Conservation (phyloP, 2,888 invertebrate species). For the Iselma pallidipennis region DNA sequence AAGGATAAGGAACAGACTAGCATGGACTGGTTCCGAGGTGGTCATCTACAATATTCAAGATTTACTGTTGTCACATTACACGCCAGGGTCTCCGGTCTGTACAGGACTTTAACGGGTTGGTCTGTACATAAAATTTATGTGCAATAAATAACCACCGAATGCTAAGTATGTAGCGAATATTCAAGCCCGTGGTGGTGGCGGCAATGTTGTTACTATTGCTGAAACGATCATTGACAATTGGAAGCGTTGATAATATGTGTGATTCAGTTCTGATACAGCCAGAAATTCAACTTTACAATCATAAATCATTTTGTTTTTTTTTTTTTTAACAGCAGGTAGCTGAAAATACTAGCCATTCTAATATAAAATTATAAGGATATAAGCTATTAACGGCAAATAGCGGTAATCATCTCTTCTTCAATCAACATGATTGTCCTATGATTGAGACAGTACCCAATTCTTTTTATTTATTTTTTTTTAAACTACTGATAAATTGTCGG, state of each 20-base stretch:
- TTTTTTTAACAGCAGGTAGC: not conserved
- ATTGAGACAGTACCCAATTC: not conserved
- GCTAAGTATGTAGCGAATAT: slow-evolving; percentile 37
- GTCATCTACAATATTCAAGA: slow-evolving; percentile 42
- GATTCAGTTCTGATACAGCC: not conserved
- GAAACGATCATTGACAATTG: slow-evolving; percentile 18
- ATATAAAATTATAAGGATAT: not conserved
- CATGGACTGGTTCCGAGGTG: slow-evolving; percentile 31
- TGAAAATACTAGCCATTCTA: not conserved
- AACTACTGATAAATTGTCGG: not conserved
- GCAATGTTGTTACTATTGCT: no score
- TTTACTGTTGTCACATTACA: slow-evolving; percentile 46
- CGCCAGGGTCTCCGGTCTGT: slow-evolving; percentile 35
- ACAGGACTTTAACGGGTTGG: slow-evolving; percentile 31
- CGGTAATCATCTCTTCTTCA: not conserved
- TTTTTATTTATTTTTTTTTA: not conserved
- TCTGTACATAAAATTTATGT: slow-evolving; percentile 36
- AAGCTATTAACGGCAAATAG: not conserved
- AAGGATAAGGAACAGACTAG: not conserved
- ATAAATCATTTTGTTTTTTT: slow-evolving; percentile 1
- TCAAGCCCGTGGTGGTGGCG: not conserved
- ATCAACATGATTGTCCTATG: not conserved
- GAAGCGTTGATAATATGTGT: not conserved
- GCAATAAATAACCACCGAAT: slow-evolving; percentile 41
- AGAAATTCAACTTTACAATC: not conserved